phyloP scores from a whole-genome alignment of 2,113 vertebrate species.

The Seriola dumerili region DNA sequence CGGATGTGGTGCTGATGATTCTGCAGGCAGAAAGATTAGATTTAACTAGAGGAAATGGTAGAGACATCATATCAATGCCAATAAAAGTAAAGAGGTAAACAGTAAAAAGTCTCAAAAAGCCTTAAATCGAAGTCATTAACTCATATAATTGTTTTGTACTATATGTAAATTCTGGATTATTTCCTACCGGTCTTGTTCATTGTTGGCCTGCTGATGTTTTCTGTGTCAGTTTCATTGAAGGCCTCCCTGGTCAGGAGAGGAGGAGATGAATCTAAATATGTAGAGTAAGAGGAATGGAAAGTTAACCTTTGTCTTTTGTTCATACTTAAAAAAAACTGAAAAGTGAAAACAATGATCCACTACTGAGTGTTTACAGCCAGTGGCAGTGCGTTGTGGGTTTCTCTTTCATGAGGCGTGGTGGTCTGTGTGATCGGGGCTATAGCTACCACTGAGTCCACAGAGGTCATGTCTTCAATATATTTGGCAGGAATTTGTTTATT shows the following conservation, averaged over 20 bases:
- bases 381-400: too few species aligned
- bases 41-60: neutral
- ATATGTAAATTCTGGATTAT: neutral
- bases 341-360: too few species aligned
- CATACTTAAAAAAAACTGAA: neutral
- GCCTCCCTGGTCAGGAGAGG: neutral
- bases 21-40: slow-evolving; percentile 1
- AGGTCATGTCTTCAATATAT: too few species aligned
- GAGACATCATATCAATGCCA: neutral
- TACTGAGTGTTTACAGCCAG: too few species aligned
- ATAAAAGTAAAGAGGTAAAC: neutral
- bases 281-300: neutral
- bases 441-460: too few species aligned
- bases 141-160: neutral
- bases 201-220: slow-evolving; percentile 8
- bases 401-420: too few species aligned
- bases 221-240: neutral
- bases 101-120: neutral
- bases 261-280: slow-evolving; percentile 26
- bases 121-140: neutral
- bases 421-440: too few species aligned
- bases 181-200: slow-evolving; percentile 21
- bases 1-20: neutral
- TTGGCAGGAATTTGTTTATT: too few species aligned
- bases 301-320: neutral